Base-by-base conservation (phyloP, 2,797 vertebrate species). In the Amazona finschi region DNA sequence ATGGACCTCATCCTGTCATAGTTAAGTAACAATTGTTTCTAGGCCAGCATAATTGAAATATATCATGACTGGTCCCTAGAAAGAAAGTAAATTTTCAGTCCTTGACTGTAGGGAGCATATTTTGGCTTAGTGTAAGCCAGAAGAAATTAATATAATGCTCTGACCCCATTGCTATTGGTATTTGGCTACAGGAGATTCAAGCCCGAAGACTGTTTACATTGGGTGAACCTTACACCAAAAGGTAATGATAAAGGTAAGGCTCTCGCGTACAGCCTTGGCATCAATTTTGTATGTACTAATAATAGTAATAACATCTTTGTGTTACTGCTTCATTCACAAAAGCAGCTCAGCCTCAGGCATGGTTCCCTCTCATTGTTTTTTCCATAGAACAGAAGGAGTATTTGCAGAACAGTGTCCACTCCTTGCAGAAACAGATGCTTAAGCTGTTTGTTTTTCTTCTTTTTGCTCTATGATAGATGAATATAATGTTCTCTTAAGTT, bases 401-500 rank as follows among this genome's bases (percentile, higher is more conserved):
- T 62, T 47, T 82, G 72, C 64, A 73, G 74, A 72, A 46, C 30
- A 65, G 52, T 16, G 36, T 38, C 80, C 66, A 19, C 33, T 71
- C 57, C 77, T 69, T 73, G 71, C 65, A 67, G 78, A 89, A 89
- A 67, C 53, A 69, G 78, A 80, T 85, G 84, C 82, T 85, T 46
- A 44, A 47, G 24, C 2, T 9, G 65, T 78, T 91, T 83, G 46
- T 60, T 89, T 87, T 91, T 36, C 72, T 89, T 90, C 81, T 62
- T 87, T 91, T 87, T 89, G 5, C 85, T 75, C 47, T 39, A 50
- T 92, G 62, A 36, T 70, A n/a, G 84, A 83, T 50, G 85, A 87
- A 53, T 95, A 43, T 52, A 89, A 94, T 57, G 79, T 93, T 78
- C 89, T 93, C 58, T 36, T 46, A 31, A 91, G 55, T 43, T 89